Base-by-base conservation (phyloP, 1,140 invertebrate genomes). In the Pristionchus pacificus region DNA sequence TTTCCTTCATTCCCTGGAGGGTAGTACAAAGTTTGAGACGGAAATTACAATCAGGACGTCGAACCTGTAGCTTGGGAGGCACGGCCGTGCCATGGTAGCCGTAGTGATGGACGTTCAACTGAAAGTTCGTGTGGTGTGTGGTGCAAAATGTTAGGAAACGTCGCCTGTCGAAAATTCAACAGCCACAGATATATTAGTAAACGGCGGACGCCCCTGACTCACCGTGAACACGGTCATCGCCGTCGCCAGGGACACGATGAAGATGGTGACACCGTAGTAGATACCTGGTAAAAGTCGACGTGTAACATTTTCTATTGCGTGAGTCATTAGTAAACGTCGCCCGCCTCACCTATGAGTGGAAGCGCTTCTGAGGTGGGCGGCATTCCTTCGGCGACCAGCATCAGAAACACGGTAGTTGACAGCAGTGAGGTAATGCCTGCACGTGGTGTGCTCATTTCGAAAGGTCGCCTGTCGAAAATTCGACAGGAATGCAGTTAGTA, bases 331-430 rank as follows among this genome's bases (percentile, higher is more conserved):
- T 2, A 55, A 71, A 71, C 65, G 89, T 87, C 93, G n/a, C n/a
- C 38, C 14, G 13, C 38, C n/a, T 65, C 19, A 65, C 92, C 93
- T 77, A 95, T 93, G 25, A 95, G 86, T 2, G 92, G 92, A 61
- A 88, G 79, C 0, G 91, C 92, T 84, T 94, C 93, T 78, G 93
- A 92, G 0, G 92, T 93, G 0, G 92, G 92, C n/a, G 92, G 92
- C 78, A 94, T 87, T 60, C 90, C 91, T 83, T 95, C 92, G 64
- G 92, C 86, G 25, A 95, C 93, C 19, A 93, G 91, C 92, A 95
- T 94, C 1, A 95, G 86, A 84, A 94, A 94, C 13, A 95, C 92
- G 0, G 92, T 93, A 90, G 94, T 93, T 2, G 92, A 93, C 2
- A 95, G 87, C 0, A 95, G 87, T 0, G 92, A 92, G 63, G 91